A percentile compares a stretch with the other conserved stretches of the same genome.
phyloP scores from a whole-genome alignment of 37 sponge, comb jelly and placozoan species.

The Cladorhizidae sp. region DNA sequence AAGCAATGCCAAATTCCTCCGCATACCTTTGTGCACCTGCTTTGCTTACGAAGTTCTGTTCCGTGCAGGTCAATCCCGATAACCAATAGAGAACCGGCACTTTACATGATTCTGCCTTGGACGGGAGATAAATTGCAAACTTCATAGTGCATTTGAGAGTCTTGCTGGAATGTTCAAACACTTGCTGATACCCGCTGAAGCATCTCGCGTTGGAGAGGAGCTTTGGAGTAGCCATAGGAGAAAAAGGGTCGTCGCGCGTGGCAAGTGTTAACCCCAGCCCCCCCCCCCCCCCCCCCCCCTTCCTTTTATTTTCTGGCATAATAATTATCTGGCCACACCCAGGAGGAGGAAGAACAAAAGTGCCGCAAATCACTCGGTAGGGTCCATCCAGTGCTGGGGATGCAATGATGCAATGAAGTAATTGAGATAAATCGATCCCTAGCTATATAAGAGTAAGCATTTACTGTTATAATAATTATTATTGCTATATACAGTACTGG shows the following conservation, averaged over 20 bases:
- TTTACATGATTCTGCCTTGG: constrained; percentile 71
- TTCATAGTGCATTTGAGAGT: constrained; percentile 89
- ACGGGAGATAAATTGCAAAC: constrained; percentile 90
- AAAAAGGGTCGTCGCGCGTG: background rate
- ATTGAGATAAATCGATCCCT: no score
- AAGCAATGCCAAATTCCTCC: constrained; percentile 75
- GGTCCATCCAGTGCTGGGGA: no score
- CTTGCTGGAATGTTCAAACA: constrained; percentile 81
- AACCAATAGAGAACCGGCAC: constrained; percentile 95
- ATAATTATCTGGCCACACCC: no score
- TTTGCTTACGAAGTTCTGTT: constrained; percentile 92
- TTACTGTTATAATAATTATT: no score
- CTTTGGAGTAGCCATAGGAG: constrained; percentile 71
- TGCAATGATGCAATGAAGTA: no score
- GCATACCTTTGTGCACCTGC: constrained; percentile 89
- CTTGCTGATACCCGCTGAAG: constrained; percentile 87
- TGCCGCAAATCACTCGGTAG: no score
- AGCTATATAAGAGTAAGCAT: no score
- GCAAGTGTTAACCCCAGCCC: background rate
- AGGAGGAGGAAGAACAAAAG: no score
- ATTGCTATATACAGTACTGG: no score
- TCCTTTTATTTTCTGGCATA: constrained; percentile 2
- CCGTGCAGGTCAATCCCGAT: constrained; percentile 97
- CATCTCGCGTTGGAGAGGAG: constrained; percentile 63
- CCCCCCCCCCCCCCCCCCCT: no score